Base-by-base conservation (phyloP, 2,113 vertebrate genomes). In the Gallinago media region DNA sequence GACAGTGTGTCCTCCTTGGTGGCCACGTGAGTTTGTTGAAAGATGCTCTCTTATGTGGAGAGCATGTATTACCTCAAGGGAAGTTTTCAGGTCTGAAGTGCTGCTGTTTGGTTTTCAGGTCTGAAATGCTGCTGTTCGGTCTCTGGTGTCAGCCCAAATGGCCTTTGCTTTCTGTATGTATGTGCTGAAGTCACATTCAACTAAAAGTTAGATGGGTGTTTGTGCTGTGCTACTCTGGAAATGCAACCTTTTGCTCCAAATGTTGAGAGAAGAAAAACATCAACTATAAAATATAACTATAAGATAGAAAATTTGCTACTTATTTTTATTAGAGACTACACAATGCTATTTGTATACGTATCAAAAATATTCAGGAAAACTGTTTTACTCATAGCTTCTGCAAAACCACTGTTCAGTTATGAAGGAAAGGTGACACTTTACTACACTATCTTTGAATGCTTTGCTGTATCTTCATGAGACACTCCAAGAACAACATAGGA, bases 41-140 rank as follows among this genome's bases (percentile, higher is more conserved):
- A 20, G 31, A 54, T 70, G 65, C 20, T 81, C 2, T 67, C 8
- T 46, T 52, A 44, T 0, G 0, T 75, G 67, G 27, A 38, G 25
- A 38, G 56, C 6, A 9, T 65, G 7, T 18, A 25, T 75, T 76
- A 40, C 1, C 8, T 75, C 61, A 17, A 62, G 21, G 32, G 20
- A 61, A 32, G 8, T 29, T 80, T 75, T 75, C 15, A 61, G 29
- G 32, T 63, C 38, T 65, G 26, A 2, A 6, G 7, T 71, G 32
- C 52, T 77, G 52, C 17, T 36, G 15, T 63, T 89, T 3, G 7
- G 13, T 34, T 80, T 75, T 75, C 15, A 61, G 29, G 32, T 63
- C 38, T 65, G 26, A 2, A 6, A 6, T 71, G 32, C 52, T 77
- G 52, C 17, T 36, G 15, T 63, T 89, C 3, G 7, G 13, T 34